Conservation (phyloP, 2,888 invertebrate species). For the Drosophila paramelanica region DNA sequence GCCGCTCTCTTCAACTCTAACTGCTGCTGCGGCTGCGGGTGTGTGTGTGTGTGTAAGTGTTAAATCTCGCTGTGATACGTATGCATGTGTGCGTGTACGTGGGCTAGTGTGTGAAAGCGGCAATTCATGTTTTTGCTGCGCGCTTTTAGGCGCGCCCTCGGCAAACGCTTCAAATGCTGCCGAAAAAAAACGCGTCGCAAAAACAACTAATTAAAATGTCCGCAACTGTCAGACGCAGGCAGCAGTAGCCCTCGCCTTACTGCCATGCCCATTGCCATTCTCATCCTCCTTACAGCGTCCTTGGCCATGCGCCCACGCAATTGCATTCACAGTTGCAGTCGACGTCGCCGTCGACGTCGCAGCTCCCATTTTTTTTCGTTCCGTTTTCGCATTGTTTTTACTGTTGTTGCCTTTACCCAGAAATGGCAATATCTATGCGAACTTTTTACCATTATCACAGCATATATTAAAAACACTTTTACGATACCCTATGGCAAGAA, state of each 20-base stretch:
- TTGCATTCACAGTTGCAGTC: conserved; percentile 38
- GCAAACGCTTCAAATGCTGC: conserved; percentile 25
- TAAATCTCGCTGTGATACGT: conserved; percentile 11
- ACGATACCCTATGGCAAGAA: background rate
- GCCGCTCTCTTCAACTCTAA: conserved; percentile 12
- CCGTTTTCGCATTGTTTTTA: background rate
- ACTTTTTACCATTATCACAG: background rate
- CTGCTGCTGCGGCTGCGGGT: background rate
- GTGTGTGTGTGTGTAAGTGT: conserved; percentile 24
- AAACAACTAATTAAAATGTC: conserved; percentile 57
- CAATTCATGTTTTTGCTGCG: conserved; percentile 51
- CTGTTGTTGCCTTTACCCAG: conserved; percentile 2
- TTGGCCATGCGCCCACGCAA: conserved; percentile 53
- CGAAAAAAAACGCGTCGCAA: conserved; percentile 17
- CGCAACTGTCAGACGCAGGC: conserved; percentile 43
- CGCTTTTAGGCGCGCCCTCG: conserved; percentile 55
- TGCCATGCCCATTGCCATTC: conserved; percentile 10
- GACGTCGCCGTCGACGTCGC: conserved; percentile 1
- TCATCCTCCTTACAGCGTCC: conserved; percentile 26
- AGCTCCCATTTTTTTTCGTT: conserved; percentile 2
- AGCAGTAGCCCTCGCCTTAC: background rate
- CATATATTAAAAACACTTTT: conserved; percentile 7
- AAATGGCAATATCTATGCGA: conserved; percentile 2
- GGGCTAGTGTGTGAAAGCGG: conserved; percentile 30
- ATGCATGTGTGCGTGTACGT: conserved; percentile 6